These are phyloP conservation scores for Ploceus nigricollis DNA, from an alignment of 2,113 vertebrate genomes.

Conservation along the genomic window DNA sequence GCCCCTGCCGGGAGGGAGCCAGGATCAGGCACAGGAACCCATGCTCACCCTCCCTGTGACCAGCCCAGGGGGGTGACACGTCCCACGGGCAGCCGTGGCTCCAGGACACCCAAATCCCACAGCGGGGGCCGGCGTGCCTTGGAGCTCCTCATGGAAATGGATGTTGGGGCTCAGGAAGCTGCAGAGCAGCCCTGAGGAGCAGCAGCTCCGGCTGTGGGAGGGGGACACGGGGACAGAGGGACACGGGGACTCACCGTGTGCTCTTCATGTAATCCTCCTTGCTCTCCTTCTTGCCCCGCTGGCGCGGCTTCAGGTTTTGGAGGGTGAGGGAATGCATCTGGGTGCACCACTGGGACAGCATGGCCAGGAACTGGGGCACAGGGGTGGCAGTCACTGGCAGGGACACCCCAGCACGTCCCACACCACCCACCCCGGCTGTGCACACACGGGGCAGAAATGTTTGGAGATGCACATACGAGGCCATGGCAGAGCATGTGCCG, in stretches of 20 bases:
- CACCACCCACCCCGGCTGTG: background rate
- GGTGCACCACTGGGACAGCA: conserved; percentile 97
- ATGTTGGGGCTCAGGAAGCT: fast-evolving
- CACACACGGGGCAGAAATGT: fast-evolving
- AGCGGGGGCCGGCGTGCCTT: fast-evolving
- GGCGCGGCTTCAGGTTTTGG: conserved; percentile 96
- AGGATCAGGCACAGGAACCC: fast-evolving
- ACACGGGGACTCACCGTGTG: conserved; percentile 81
- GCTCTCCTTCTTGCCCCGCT: conserved; percentile 94
- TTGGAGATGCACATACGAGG: fast-evolving
- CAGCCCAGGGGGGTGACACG: background rate
- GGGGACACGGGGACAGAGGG: fast-evolving
- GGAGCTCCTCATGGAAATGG: fast-evolving
- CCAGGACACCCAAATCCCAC: background rate
- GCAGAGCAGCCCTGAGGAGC: background rate
- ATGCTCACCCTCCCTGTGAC: fast-evolving
- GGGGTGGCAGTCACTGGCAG: background rate
- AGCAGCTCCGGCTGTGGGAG: fast-evolving
- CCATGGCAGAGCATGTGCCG: fast-evolving
- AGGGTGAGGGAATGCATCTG: conserved; percentile 98
- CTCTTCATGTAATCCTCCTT: conserved; percentile 98
- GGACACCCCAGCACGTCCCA: fast-evolving
- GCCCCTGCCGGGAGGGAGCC: conserved; percentile 72
- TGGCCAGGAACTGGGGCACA: conserved; percentile 85
- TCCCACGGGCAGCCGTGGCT: fast-evolving